phyloP scores from a whole-genome alignment of 2,888 invertebrate species.

The Pollenia labialis region DNA sequence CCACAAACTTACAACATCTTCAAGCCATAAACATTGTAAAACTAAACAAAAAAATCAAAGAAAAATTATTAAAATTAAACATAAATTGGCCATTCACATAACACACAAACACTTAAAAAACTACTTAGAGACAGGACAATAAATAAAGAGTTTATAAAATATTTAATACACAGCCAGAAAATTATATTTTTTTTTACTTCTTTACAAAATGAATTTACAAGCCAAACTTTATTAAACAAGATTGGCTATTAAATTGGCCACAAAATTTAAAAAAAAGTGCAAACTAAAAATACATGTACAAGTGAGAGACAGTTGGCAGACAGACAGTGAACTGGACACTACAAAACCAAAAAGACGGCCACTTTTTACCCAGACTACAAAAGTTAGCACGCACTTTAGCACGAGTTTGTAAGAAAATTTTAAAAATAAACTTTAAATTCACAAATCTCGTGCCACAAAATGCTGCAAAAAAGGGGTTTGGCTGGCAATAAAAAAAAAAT shows the following conservation, averaged over 20 bases:
- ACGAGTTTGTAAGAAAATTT: conserved; percentile 63
- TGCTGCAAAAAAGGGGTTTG: conserved; percentile 57
- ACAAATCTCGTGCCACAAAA: conserved; percentile 69
- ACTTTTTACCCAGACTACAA: conserved; percentile 17
- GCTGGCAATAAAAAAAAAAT: background rate
- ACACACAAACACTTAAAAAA: conserved; percentile 54
- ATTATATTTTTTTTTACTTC: conserved; percentile 26
- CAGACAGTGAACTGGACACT: conserved; percentile 31
- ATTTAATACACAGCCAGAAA: conserved; percentile 35
- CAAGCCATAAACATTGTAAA: conserved; percentile 40
- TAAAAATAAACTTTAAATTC: conserved; percentile 66
- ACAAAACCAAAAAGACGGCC: conserved; percentile 18
- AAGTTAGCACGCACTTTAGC: conserved; percentile 62
- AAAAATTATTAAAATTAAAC: conserved; percentile 48
- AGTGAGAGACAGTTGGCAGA: conserved; percentile 37
- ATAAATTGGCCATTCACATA: conserved; percentile 51
- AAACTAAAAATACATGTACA: conserved; percentile 17
- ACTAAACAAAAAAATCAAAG: background rate
- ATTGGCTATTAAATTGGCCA: conserved; percentile 66
- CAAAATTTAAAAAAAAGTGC: conserved; percentile 32
- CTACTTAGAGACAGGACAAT: conserved; percentile 42
- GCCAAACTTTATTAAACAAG: conserved; percentile 56
- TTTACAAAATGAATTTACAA: conserved; percentile 57
- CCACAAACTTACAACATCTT: conserved; percentile 46
- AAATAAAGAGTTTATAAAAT: conserved; percentile 43